Evolutionary conservation across 2,113 vertebrate genomes (phyloP).

Genomic region (Empidonax alnorum): DNA sequence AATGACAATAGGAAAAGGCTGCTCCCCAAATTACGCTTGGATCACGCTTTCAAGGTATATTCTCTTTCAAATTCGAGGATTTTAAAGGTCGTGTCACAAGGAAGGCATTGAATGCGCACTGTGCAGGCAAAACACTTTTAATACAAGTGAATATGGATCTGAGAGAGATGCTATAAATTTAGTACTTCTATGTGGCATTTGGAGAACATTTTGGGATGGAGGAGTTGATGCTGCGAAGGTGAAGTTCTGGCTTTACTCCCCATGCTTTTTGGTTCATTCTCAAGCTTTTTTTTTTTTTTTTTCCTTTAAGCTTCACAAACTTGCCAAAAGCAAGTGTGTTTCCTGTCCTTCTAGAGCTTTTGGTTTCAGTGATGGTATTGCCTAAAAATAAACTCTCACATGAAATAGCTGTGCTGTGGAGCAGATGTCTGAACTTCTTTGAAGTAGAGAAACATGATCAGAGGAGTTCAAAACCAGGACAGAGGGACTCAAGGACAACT

Average conservation of each 20-base stretch:
- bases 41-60: slow-evolving; percentile 92
- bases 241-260: neutral
- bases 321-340: neutral
- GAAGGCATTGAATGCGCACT: neutral
- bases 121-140: neutral
- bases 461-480: neutral
- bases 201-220: slow-evolving; percentile 4
- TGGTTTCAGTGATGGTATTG: neutral
- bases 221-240: neutral
- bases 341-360: neutral
- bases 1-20: slow-evolving; percentile 92
- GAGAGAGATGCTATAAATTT: neutral
- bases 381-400: neutral
- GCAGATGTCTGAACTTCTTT: neutral
- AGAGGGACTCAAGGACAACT: neutral
- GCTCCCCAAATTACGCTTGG: slow-evolving; percentile 90
- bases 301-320: neutral
- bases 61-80: neutral
- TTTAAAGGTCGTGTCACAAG: neutral
- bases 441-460: neutral
- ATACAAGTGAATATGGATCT: slow-evolving; percentile 12
- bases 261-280: neutral
- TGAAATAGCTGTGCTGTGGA: neutral
- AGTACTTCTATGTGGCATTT: slow-evolving; percentile 6
- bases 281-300: neutral